Evolutionary conservation across 2,888 invertebrate genomes (phyloP), one percentile per base, ranked within the genome.

Genomic region (Seira sanloemensis): DNA sequence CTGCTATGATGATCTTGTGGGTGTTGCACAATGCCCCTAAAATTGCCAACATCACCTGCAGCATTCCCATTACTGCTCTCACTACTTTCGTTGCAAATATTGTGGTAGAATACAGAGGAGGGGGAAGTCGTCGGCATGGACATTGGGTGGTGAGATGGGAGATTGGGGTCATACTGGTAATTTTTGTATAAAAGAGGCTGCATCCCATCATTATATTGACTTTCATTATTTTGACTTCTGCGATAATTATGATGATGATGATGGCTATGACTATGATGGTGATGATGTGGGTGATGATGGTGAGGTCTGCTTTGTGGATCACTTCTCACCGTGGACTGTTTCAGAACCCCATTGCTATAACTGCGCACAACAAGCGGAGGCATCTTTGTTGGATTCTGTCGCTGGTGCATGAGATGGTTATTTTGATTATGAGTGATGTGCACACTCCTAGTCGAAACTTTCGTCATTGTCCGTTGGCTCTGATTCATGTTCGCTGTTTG

Each of bases 61-160:
- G n/a, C 50, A 7, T 12, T 50, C 12, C n/a, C 50, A n/a, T 2
- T 18, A 50, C 50, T 50, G 16, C 50, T n/a, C 16, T 2, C 16
- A 50, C 50, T 50, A 12, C 50, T 50, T 2, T 18, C 16, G n/a
- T 50, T 50, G n/a, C 5, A 2, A 2, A 50, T 50, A 2, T 50
- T 50, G 2, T 50, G 50, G 50, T 50, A 50, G 50, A n/a, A 50
- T 12, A n/a, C 50, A 12, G 78, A 25, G 27, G 76, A 76, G 71
- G 82, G 67, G 27, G 76, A 72, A 76, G 82, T 72, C 72, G 72
- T 76, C 67, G 82, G 76, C 21, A 24, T 77, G 24, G 71, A 76
- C 69, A 72, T 65, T 66, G 81, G 58, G 12, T 26, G 12, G 69
- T 37, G 4, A 46, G 68, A 1, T 69, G 50, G 16, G 18, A n/a